Percentiles rank a stretch among this genome's conserved stretches.
phyloP scores from a whole-genome alignment of 2,888 invertebrate species.

The Orthosia gothica region DNA sequence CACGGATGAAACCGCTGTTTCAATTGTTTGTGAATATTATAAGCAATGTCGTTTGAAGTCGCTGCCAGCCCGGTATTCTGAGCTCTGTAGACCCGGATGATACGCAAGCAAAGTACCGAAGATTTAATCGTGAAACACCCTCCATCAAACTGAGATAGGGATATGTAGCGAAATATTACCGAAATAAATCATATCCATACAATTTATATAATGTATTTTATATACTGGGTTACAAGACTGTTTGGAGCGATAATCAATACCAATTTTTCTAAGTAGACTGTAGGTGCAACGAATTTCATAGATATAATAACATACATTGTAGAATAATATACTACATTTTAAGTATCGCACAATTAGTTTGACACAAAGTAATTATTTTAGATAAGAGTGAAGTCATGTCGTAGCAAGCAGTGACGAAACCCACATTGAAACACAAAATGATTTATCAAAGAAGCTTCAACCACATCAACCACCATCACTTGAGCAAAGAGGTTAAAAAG shows the following conservation, averaged over 20 bases:
- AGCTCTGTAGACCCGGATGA: constrained; percentile 8
- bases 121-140: constrained; percentile 58
- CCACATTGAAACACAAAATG: neutral
- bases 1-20: no score
- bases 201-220: constrained; percentile 30
- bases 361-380: no score
- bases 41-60: no score
- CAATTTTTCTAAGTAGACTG: constrained; percentile 9
- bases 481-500: neutral
- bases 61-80: neutral
- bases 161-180: constrained; percentile 49
- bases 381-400: neutral
- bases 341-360: no score
- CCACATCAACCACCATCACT: no score
- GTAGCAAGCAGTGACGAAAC: neutral
- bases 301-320: neutral
- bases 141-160: constrained; percentile 47
- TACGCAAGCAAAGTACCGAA: constrained; percentile 45
- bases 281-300: neutral
- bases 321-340: no score
- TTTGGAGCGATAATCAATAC: constrained; percentile 24
- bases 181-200: constrained; percentile 44
- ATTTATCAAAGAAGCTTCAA: neutral
- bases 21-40: no score
- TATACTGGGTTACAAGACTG: constrained; percentile 11